Evolutionary conservation across 2,888 invertebrate genomes (phyloP).

Genomic region (Dryocosmus kuriphilus): DNA sequence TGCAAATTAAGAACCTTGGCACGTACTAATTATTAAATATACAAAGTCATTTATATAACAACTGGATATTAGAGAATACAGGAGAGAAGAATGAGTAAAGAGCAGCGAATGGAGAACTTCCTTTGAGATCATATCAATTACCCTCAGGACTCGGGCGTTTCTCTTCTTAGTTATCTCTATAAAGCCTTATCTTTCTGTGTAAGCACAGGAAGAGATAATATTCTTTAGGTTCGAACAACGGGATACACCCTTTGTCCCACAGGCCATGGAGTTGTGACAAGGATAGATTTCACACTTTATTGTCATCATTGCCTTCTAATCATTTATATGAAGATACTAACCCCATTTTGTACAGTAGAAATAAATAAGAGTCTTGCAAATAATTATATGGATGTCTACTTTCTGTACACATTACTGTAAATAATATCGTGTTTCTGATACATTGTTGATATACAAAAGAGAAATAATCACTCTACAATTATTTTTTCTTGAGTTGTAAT

Average conservation of each 20-base stretch:
- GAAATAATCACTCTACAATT: no score
- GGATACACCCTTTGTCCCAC: conserved; percentile 24
- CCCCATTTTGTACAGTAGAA: background rate
- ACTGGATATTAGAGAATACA: conserved; percentile 17
- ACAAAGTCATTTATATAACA: background rate
- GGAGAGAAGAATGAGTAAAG: conserved; percentile 19
- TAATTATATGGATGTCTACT: no score
- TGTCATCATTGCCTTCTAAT: conserved; percentile 31
- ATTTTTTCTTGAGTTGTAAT: no score
- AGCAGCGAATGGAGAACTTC: conserved; percentile 23
- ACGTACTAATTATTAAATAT: conserved; percentile 7
- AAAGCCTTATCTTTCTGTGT: conserved; percentile 23
- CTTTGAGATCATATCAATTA: conserved; percentile 31
- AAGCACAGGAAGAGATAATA: conserved; percentile 33
- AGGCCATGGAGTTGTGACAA: conserved; percentile 14
- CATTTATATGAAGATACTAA: background rate
- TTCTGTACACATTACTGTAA: no score
- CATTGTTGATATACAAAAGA: no score
- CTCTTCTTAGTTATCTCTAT: conserved; percentile 38
- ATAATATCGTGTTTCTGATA: no score
- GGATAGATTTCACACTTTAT: conserved; percentile 27
- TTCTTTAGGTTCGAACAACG: background rate
- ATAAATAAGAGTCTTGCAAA: no score
- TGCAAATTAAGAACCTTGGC: background rate
- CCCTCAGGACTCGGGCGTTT: conserved; percentile 30